Base-by-base conservation (phyloP, 2,797 vertebrate species). In the Rachycentron canadum region DNA sequence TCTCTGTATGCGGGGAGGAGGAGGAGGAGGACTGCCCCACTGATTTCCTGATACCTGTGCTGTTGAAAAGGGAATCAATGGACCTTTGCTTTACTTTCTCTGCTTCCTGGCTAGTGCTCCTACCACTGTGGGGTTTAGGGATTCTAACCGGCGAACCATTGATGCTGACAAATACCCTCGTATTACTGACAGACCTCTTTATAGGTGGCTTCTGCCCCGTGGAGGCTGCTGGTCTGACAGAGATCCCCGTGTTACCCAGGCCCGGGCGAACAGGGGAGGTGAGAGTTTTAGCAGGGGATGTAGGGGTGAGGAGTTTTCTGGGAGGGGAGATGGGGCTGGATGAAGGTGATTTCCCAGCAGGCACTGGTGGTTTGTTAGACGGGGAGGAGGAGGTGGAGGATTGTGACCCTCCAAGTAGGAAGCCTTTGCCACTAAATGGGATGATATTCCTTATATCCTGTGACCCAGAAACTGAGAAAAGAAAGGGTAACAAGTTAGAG, bases 381-480 rank as follows among this genome's bases (percentile, higher is more conserved):
- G 72, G 8, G 5, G 78, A 16, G 36, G 84, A 81, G 30, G 86
- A 76, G 0, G 21, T 32, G 4, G 87, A 73, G 0, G 79, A 52
- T 57, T 69, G 69, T 0, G 89, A 91, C 45, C 94, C 95, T 74
- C 96, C 96, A 2, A 99, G 96, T 3, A 95, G 66, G 82, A 96
- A 95, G 0, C 98, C 98, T 75, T 72, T 97, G 12, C 98, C 98
- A 63, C 93, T 96, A 38, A 99, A 99, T 4, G 97, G 96, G 28
- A 95, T 90, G 6, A 96, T n/a, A 23, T 89, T 94, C 78, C 94
- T 92, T 2, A 83, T 93, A 69, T 94, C 94, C 65, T 76, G 88
- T 16, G 49, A 91, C 23, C 80, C 85, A 45, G 86, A 86, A 57
- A 69, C 97, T 97, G 91, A 53, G 89, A 83, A 83, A 76, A 4